Evolutionary conservation across 2,888 invertebrate genomes (phyloP).

Genomic region (Cerceris ruficornis): DNA sequence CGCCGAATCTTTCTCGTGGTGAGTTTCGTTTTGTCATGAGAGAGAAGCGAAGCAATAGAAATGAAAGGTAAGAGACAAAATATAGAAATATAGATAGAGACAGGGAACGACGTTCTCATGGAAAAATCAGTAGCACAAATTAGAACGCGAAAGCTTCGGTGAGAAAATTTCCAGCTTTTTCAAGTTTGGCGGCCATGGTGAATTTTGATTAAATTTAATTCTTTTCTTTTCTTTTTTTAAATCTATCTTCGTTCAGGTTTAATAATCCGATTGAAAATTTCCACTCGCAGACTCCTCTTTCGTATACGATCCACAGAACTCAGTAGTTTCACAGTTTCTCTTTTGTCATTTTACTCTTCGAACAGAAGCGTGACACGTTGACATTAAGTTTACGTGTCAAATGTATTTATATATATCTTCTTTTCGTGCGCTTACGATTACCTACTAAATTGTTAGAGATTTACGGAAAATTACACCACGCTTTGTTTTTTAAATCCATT

Average conservation of each 20-base stretch:
- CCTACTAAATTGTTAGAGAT: slow-evolving; percentile 8
- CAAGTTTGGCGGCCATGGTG: slow-evolving; percentile 75
- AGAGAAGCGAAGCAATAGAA: not conserved
- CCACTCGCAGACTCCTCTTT: slow-evolving; percentile 5
- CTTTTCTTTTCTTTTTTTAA: slow-evolving; percentile 24
- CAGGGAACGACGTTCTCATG: slow-evolving; percentile 27
- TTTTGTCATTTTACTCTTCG: not conserved
- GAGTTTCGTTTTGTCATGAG: not conserved
- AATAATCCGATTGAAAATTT: slow-evolving; percentile 7
- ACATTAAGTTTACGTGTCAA: slow-evolving; percentile 9
- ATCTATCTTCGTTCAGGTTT: slow-evolving; percentile 9
- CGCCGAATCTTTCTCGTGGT: not conserved
- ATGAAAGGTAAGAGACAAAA: not conserved
- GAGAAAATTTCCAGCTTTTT: slow-evolving; percentile 80
- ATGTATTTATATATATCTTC: not conserved
- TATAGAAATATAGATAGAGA: not conserved
- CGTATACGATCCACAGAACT: not conserved
- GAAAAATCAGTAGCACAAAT: slow-evolving; percentile 70
- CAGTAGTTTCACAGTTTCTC: slow-evolving; percentile 15
- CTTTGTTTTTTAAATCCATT: slow-evolving; percentile 10
- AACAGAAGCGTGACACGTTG: slow-evolving; percentile 5
- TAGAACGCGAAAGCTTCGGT: slow-evolving; percentile 64
- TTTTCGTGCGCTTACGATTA: slow-evolving; percentile 14
- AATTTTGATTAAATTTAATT: slow-evolving; percentile 47
- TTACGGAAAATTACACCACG: slow-evolving; percentile 10